Conservation (phyloP, 2,113 vertebrate species). For the Cricetomys ansorgei region DNA sequence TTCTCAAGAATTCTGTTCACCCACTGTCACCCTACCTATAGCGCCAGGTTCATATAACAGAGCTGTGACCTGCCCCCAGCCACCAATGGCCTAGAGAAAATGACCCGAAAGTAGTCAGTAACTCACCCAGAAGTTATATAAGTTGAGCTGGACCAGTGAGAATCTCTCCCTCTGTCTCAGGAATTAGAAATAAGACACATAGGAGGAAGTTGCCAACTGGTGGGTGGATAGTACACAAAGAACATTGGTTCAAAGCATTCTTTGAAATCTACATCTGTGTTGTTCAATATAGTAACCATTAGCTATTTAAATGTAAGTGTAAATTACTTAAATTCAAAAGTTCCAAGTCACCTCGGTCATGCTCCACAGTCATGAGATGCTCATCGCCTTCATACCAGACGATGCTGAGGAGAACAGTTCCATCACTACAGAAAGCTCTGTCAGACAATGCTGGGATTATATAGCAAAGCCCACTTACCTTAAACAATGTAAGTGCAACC, state of each 20-base stretch:
- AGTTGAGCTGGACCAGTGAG: not conserved
- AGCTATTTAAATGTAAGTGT: constrained; percentile 7
- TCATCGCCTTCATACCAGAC: not conserved
- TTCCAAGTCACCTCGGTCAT: not conserved
- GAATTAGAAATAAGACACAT: not conserved
- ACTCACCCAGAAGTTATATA: not conserved
- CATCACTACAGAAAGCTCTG: not conserved
- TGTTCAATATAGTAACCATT: not conserved
- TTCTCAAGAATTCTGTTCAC: not conserved
- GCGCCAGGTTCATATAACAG: not conserved
- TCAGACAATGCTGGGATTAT: not conserved
- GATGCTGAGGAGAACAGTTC: not conserved
- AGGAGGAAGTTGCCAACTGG: not conserved
- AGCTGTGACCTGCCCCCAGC: not conserved
- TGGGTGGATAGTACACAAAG: not conserved
- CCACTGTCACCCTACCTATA: not conserved
- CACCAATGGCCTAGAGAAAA: not conserved
- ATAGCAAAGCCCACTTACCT: not conserved
- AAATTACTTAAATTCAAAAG: constrained; percentile 32
- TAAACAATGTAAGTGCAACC: not conserved
- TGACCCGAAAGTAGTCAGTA: not conserved
- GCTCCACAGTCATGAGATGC: not conserved
- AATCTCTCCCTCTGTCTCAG: not conserved
- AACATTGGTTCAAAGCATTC: not conserved
- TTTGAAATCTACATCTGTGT: not conserved